phyloP scores from a whole-genome alignment of 2,888 invertebrate genomes.

The Volucella inanis region DNA sequence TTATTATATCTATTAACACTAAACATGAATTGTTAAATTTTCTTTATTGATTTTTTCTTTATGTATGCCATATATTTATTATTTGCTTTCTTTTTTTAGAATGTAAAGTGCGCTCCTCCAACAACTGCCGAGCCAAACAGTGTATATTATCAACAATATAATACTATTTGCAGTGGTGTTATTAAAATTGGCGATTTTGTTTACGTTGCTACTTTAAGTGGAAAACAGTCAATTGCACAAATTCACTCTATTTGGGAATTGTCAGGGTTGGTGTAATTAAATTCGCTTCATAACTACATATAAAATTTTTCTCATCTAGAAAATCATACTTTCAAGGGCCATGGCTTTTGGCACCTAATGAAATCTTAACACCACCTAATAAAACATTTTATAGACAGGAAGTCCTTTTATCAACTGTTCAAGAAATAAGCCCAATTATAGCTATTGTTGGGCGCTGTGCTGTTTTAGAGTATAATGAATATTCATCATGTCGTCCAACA shows the following conservation, averaged over 20 bases:
- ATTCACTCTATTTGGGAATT: slow-evolving; percentile 98
- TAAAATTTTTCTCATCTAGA: slow-evolving; percentile 86
- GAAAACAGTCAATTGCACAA: slow-evolving; percentile 95
- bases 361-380: slow-evolving; percentile 89
- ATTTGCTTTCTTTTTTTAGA: slow-evolving; percentile 84
- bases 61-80: neutral
- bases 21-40: too few species aligned
- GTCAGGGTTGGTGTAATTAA: slow-evolving; percentile 81
- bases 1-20: neutral
- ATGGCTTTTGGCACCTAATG: slow-evolving; percentile 94
- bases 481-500: slow-evolving; percentile 94
- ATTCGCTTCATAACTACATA: neutral
- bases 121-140: slow-evolving; percentile 89
- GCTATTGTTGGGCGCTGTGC: slow-evolving; percentile 96
- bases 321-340: slow-evolving; percentile 97
- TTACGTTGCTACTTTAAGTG: slow-evolving; percentile 95
- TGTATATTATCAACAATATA: slow-evolving; percentile 96
- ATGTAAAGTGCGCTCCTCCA: slow-evolving; percentile 89
- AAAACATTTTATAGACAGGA: slow-evolving; percentile 96
- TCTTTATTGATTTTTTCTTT: too few species aligned
- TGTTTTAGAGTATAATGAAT: slow-evolving; percentile 95
- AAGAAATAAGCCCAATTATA: slow-evolving; percentile 95
- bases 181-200: slow-evolving; percentile 97
- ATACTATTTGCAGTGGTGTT: slow-evolving; percentile 91
- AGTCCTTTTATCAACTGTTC: slow-evolving; percentile 94